A percentile compares a stretch with the other conserved stretches of the same genome.
These are phyloP conservation scores for Stictocephala bisonia DNA, from an alignment of 2,888 invertebrate genomes.

Conservation along the genomic window DNA sequence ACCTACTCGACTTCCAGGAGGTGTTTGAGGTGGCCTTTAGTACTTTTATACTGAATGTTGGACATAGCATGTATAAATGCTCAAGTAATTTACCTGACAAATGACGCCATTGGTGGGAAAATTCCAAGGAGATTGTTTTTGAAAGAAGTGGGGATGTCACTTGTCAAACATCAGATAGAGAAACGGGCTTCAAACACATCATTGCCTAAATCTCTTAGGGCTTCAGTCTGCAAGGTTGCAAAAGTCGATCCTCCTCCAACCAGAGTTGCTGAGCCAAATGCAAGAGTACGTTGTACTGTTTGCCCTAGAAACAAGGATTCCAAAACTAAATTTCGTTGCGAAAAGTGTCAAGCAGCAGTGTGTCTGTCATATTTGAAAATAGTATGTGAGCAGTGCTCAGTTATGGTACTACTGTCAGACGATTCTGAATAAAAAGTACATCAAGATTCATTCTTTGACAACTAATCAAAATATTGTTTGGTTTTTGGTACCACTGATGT, in stretches of 20 bases:
- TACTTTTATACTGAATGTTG: background rate
- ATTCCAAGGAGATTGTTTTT: background rate
- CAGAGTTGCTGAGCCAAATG: background rate
- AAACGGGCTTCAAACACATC: no score
- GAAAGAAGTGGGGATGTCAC: conserved; percentile 4
- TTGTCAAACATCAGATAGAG: background rate
- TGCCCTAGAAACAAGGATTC: conserved; percentile 15
- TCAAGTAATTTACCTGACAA: background rate
- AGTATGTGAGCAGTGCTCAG: conserved; percentile 1
- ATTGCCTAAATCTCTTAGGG: conserved; percentile 9
- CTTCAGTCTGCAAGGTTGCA: background rate
- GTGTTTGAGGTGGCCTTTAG: conserved; percentile 12
- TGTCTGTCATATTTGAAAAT: conserved; percentile 12
- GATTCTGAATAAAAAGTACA: no score
- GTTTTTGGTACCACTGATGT: no score
- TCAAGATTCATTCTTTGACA: no score
- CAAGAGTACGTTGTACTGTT: background rate
- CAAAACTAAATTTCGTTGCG: conserved; percentile 19
- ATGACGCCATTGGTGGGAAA: background rate
- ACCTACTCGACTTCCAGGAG: conserved; percentile 25
- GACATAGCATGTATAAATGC: conserved; percentile 27
- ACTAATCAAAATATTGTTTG: no score
- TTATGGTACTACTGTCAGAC: no score
- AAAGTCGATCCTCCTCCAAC: background rate
- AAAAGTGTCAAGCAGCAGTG: conserved; percentile 1